A percentile compares a stretch with the other conserved stretches of the same genome.
Conservation (phyloP, 2,797 vertebrate genomes). For the Sarcoramphus papa region DNA sequence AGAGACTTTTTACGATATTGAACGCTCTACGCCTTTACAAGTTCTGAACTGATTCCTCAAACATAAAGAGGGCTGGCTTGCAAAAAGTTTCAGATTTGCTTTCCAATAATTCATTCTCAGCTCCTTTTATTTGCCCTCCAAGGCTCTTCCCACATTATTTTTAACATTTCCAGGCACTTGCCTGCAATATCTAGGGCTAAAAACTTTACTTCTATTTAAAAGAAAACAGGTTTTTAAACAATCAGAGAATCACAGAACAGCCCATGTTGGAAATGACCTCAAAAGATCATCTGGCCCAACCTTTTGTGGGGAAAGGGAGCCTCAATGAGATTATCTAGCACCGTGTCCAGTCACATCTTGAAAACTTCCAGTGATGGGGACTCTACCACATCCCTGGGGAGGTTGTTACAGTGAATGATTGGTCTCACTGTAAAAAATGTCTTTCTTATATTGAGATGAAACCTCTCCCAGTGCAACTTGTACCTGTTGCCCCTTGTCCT, state of each 20-base stretch:
- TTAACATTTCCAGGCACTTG: background rate
- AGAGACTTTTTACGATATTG: background rate
- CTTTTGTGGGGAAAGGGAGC: background rate
- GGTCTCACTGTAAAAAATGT: background rate
- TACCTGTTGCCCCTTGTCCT: background rate
- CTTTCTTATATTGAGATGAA: background rate
- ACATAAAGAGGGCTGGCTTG: background rate
- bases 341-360: background rate
- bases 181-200: background rate
- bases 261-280: background rate
- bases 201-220: background rate
- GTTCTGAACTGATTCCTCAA: background rate
- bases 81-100: background rate
- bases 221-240: background rate
- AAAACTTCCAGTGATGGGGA: background rate
- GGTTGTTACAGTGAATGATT: background rate
- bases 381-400: background rate
- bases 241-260: background rate
- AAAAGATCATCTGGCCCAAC: background rate
- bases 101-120: background rate
- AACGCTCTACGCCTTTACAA: background rate
- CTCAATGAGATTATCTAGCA: background rate
- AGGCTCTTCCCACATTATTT: background rate
- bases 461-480: background rate
- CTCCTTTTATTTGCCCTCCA: background rate